Percentiles rank a stretch among this genome's conserved stretches.
Conservation (phyloP, 1,140 invertebrate genomes). For the Batillaria attramentaria region DNA sequence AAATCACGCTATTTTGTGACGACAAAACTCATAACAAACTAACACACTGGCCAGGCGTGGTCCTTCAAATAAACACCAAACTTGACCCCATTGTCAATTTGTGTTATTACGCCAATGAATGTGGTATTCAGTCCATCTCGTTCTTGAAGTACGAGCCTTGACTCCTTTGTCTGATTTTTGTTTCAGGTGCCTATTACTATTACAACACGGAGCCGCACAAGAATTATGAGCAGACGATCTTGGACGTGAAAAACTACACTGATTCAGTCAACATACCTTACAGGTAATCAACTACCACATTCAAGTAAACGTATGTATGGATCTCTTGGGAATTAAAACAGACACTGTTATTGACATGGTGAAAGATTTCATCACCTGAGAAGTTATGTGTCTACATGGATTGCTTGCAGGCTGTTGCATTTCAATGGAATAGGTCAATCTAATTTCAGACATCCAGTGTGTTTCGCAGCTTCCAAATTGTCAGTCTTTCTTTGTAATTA, state of each 20-base stretch:
- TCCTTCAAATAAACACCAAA: not conserved
- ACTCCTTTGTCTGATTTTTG: too few relatives aligned
- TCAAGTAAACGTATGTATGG: not conserved
- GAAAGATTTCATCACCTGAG: not conserved
- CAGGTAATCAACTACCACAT: too few relatives aligned
- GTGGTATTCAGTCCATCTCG: not conserved
- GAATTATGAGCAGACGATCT: constrained; percentile 56
- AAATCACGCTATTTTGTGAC: not conserved
- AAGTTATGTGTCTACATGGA: not conserved
- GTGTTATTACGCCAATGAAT: too few relatives aligned
- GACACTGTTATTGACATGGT: not conserved
- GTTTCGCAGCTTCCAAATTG: too few relatives aligned
- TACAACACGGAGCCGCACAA: constrained; percentile 54
- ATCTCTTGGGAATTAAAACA: too few relatives aligned
- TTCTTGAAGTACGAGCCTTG: not conserved
- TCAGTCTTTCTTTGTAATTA: too few relatives aligned
- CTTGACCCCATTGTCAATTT: too few relatives aligned
- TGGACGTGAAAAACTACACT: constrained; percentile 45
- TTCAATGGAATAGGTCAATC: too few relatives aligned
- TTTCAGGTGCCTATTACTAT: constrained; percentile 59
- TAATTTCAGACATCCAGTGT: too few relatives aligned
- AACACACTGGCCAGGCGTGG: not conserved
- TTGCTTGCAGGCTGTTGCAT: too few relatives aligned
- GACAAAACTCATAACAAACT: not conserved
- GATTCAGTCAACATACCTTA: constrained; percentile 41